Percentiles rank a stretch among this genome's conserved stretches.
Evolutionary conservation across 2,888 invertebrate species (phyloP).

Genomic region (Drosophila borborema): DNA sequence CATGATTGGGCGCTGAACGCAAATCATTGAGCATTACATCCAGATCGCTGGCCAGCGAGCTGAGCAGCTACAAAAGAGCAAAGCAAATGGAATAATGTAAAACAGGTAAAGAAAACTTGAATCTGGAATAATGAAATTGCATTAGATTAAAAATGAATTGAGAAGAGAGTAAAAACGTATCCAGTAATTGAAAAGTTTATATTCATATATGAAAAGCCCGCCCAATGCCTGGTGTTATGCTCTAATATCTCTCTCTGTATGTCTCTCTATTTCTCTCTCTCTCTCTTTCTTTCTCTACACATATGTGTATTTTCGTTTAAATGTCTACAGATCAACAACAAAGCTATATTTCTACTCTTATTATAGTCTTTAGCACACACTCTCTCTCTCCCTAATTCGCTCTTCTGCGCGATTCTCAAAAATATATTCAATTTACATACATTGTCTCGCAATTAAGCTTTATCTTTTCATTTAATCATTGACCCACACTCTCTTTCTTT

Average conservation of each 20-base stretch:
- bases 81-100: neutral
- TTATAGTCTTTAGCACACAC: too few species aligned
- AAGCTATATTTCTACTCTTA: too few species aligned
- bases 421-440: too few species aligned
- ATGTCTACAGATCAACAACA: too few species aligned
- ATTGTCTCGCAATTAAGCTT: neutral
- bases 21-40: slow-evolving; percentile 94
- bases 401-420: neutral
- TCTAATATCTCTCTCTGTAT: neutral
- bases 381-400: neutral
- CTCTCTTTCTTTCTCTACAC: too few species aligned
- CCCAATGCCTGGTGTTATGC: neutral
- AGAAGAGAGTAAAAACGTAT: too few species aligned
- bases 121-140: neutral
- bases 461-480: neutral
- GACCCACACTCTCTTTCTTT: neutral
- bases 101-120: neutral
- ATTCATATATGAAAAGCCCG: neutral
- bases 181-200: neutral
- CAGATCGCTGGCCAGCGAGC: slow-evolving; percentile 92
- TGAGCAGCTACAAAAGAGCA: slow-evolving; percentile 89
- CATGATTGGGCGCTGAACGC: slow-evolving; percentile 88
- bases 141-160: neutral
- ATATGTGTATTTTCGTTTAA: too few species aligned
- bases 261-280: neutral